phyloP scores from a whole-genome alignment of 2,113 vertebrate genomes.

The Heterocephalus glaber region DNA sequence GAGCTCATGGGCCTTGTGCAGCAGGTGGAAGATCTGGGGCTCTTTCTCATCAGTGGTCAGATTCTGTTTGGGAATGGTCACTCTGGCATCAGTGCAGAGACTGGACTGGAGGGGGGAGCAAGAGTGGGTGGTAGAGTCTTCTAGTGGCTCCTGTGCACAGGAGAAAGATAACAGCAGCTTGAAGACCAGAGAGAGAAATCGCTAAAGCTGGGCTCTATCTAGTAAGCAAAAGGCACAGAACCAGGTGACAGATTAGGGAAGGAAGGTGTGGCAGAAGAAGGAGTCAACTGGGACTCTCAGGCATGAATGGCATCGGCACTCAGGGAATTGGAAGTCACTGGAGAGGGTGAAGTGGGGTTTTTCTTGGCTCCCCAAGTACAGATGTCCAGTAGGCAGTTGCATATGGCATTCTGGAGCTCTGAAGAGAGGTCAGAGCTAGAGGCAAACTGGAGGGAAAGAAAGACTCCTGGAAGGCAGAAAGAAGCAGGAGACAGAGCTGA shows the following conservation, averaged over 20 bases:
- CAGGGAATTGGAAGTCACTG: too few species aligned
- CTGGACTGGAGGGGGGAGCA: not conserved
- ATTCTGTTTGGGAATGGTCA: not conserved
- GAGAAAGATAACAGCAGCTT: not conserved
- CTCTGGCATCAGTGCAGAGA: not conserved
- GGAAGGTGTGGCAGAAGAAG: not conserved
- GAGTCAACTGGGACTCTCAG: too few species aligned
- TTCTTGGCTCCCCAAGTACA: not conserved
- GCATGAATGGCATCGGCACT: accelerated
- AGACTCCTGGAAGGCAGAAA: not conserved
- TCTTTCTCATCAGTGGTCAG: not conserved
- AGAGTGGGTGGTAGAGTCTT: too few species aligned
- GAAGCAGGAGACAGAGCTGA: not conserved
- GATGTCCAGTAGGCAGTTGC: not conserved
- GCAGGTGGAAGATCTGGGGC: not conserved
- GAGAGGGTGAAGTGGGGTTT: not conserved
- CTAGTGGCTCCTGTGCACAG: not conserved
- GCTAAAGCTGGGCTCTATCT: not conserved
- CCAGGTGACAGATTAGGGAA: not conserved
- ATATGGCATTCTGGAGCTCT: not conserved
- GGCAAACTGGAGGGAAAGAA: not conserved
- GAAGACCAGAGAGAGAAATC: too few species aligned
- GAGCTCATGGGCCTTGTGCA: not conserved
- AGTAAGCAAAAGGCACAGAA: not conserved
- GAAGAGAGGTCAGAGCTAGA: not conserved